Evolutionary conservation across 2,888 invertebrate species (phyloP), one percentile per base, ranked within the genome.

Genomic region (Stenodema calcarata): DNA sequence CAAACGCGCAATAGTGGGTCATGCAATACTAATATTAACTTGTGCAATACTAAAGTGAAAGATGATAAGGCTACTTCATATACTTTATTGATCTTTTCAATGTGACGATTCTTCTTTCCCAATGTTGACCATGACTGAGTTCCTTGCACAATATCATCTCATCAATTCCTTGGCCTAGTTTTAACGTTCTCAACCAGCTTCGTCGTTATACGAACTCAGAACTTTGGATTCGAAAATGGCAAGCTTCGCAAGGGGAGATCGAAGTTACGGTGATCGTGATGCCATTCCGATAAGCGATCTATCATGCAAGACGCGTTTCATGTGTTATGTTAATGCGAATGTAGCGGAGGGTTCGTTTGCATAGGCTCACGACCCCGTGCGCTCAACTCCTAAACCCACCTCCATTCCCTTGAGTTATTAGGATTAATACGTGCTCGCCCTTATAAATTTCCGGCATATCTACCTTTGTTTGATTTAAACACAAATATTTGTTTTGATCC

Each of bases 281-380:
- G 62, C 62, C 62, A 62, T 62, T 23, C 27, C 62, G 62, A 62
- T 62, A 27, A 18, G 62, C 62, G 23, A 62, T 62, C 27, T 27
- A 27, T 62, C 62, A 78, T 27, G 78, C 78, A 44, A 27, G 44
- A 42, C 78, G 44, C 44, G 44, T 78, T 44, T 27, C 42, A 78
- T 78, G 78, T 78, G 78, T 78, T 78, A 78, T 78, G 78, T 42
- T 78, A 78, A 78, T 78, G 44, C 44, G 78, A 78, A 23, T 44
- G 27, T 78, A 44, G 41, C 44, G 18, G 28, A 44, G 42, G 44
- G 78, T 78, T 78, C 41, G 78, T 78, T 78, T 78, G 78, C 78
- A 44, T 78, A 42, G 44, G 78, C 23, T 23, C 44, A 16, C 76
- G 30, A 35, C 76, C 23, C 18, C 76, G 23, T 27, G 78, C 41